Conservation (phyloP, 2,113 vertebrate species). For the Ochotona curzoniae region DNA sequence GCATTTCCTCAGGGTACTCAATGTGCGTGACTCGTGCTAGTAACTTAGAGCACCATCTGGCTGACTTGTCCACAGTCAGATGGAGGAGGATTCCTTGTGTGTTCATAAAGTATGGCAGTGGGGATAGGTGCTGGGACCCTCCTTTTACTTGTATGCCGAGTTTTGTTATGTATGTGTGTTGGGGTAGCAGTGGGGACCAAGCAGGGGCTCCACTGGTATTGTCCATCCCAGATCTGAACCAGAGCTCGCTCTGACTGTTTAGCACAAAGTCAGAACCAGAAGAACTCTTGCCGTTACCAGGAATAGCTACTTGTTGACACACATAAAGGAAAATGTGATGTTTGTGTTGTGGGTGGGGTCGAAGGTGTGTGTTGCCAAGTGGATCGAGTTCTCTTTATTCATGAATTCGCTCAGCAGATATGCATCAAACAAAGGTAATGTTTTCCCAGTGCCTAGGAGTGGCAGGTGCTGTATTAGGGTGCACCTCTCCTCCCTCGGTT, state of each 20-base stretch:
- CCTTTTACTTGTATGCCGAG: neutral
- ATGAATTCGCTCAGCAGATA: neutral
- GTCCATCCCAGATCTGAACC: neutral
- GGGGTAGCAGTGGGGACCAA: neutral
- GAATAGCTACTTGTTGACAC: neutral
- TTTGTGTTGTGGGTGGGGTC: neutral
- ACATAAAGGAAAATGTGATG: neutral
- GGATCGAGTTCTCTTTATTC: neutral
- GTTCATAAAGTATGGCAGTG: neutral
- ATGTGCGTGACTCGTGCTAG: neutral
- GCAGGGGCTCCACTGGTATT: neutral
- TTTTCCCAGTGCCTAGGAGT: neutral
- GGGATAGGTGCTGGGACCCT: neutral
- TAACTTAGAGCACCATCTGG: neutral
- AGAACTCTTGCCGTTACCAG: neutral
- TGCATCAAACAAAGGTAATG: neutral
- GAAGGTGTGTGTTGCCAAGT: accelerated
- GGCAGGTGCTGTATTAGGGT: neutral
- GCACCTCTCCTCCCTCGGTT: neutral
- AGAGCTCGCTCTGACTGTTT: neutral
- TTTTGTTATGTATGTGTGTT: neutral
- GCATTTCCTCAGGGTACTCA: accelerated
- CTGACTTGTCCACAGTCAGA: neutral
- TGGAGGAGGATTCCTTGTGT: neutral
- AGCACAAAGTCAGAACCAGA: neutral